Evolutionary conservation across 1,140 invertebrate genomes (phyloP), one percentile per base, ranked within the genome.

Genomic region (Agrypnia vestita): DNA sequence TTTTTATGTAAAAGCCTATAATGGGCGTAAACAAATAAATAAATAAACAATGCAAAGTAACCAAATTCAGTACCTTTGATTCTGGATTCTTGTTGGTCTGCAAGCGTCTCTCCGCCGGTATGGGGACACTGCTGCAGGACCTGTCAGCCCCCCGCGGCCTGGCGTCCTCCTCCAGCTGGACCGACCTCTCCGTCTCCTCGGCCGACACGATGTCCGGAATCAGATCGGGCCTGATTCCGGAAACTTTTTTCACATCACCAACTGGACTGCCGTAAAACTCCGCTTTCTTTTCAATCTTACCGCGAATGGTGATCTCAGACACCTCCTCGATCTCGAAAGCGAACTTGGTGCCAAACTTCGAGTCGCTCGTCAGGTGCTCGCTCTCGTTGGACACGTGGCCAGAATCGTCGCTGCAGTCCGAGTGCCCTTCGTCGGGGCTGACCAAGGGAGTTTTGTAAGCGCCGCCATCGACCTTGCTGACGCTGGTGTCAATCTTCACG

Each of bases 371-470:
- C 10, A 90, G 89, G 0, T 87, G 86, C 17, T 92, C 91, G 82
- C 91, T 91, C 83, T 94, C 93, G 83, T 94, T 94, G 55, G 94
- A 94, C 74, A 94, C 94, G 86, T 95, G 94, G 59, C 94, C 94
- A 25, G 93, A 94, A 86, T 95, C 94, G 84, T 95, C 94, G 49
- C 93, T 94, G 82, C 92, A 93, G 82, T 90, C 89, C 9, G 88
- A 89, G 80, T 89, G 87, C 35, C 87, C 86, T 83, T 89, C 89
- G 43, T 88, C 87, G 9, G 83, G 80, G 64, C 86, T 83, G 55
- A 87, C 84, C 19, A 12, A 19, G 21, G 44, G 64, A 13, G 12
- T 49, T 25, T 71, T 71, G 17, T 51, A 51, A 1, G 25, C 12
- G n/a, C 44, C 62, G 13, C 11, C 25, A 0, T 25, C 9, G 4